A percentile compares a stretch with the other conserved stretches of the same genome.
These are phyloP conservation scores for Chloromyia formosa DNA, from an alignment of 2,888 invertebrate genomes.

Conservation along the genomic window DNA sequence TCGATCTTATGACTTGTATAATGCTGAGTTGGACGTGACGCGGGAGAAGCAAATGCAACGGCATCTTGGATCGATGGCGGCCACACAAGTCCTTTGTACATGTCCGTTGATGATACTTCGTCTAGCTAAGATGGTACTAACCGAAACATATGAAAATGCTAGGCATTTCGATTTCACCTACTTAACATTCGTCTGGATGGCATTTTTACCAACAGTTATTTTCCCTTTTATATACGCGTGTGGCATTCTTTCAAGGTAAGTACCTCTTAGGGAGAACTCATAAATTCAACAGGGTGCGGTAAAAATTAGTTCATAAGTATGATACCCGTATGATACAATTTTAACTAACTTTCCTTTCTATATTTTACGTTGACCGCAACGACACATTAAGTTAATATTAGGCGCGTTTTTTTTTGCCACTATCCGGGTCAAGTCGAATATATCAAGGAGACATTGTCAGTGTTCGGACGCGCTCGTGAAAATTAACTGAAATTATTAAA, in stretches of 20 bases:
- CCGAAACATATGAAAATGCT: slow-evolving; percentile 75
- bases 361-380: too few relatives aligned
- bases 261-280: too few relatives aligned
- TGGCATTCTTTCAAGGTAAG: slow-evolving; percentile 72
- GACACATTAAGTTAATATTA: too few relatives aligned
- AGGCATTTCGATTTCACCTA: slow-evolving; percentile 75
- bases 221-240: slow-evolving; percentile 73
- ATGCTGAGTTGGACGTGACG: slow-evolving; percentile 67
- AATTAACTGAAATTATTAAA: too few relatives aligned
- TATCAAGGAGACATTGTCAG: too few relatives aligned
- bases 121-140: slow-evolving; percentile 71
- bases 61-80: slow-evolving; percentile 73
- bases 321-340: too few relatives aligned
- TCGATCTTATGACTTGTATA: slow-evolving; percentile 66
- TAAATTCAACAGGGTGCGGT: too few relatives aligned
- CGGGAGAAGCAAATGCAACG: slow-evolving; percentile 75
- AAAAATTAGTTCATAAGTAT: too few relatives aligned
- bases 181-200: slow-evolving; percentile 75
- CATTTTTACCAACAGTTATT: slow-evolving; percentile 73
- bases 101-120: slow-evolving; percentile 73
- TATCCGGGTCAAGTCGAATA: too few relatives aligned
- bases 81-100: slow-evolving; percentile 72
- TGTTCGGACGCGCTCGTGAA: too few relatives aligned
- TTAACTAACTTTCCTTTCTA: too few relatives aligned
- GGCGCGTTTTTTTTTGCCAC: too few relatives aligned